phyloP scores from a whole-genome alignment of 1,140 invertebrate genomes.

The Archivesica marissinica region DNA sequence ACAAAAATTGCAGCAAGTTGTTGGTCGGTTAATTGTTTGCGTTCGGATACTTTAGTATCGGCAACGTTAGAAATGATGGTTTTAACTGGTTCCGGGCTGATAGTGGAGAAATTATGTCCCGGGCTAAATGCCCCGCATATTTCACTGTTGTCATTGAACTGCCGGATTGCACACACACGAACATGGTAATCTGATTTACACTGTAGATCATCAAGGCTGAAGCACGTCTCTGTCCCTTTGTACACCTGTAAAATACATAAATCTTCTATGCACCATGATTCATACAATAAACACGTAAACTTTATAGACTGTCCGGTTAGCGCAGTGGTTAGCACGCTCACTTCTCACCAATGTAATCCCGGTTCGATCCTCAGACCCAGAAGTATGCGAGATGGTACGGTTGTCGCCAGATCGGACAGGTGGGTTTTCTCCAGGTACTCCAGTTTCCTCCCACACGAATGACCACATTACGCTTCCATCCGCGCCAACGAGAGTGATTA shows the following conservation, averaged over 20 bases:
- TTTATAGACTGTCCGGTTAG: too few species aligned
- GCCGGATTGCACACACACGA: conserved; percentile 89
- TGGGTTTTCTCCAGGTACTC: too few species aligned
- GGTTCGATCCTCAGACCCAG: too few species aligned
- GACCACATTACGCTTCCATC: too few species aligned
- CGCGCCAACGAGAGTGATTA: too few species aligned
- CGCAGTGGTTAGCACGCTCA: too few species aligned
- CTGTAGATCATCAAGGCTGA: conserved; percentile 88
- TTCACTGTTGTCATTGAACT: conserved; percentile 84
- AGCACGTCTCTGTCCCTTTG: conserved; percentile 88
- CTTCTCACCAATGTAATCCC: too few species aligned
- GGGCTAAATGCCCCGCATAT: conserved; percentile 88
- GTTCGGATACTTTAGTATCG: conserved; percentile 74
- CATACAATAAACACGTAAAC: too few species aligned
- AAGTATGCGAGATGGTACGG: too few species aligned
- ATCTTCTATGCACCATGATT: too few species aligned
- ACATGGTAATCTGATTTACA: conserved; percentile 89
- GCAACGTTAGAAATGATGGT: conserved; percentile 43
- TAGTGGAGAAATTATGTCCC: conserved; percentile 86
- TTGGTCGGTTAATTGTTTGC: conserved; percentile 87
- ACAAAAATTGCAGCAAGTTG: conserved; percentile 88
- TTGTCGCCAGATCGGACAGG: too few species aligned
- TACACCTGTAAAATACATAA: conserved; percentile 87
- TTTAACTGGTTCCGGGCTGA: conserved; percentile 73
- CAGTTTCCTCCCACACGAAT: too few species aligned